phyloP scores from a whole-genome alignment of 2,888 invertebrate species.

The Ctenicera cuprea region DNA sequence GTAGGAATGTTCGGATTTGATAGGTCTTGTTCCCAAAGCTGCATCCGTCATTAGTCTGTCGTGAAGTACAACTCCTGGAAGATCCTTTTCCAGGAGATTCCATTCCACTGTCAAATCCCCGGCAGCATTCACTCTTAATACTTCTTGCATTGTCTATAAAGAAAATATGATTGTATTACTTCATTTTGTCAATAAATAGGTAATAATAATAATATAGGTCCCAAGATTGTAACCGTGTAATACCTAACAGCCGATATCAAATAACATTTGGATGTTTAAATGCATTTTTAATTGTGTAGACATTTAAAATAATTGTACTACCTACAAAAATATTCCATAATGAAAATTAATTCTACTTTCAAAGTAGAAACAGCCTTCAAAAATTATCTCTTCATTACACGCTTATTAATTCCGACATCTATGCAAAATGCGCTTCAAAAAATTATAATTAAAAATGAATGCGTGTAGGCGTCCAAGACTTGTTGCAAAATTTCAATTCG shows the following conservation, averaged over 20 bases:
- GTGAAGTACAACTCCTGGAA: conserved; percentile 85
- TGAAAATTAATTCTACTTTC: background rate
- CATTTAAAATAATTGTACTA: no score
- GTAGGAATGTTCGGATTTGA: conserved; percentile 96
- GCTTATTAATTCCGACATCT: conserved; percentile 23
- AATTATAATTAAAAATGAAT: conserved; percentile 17
- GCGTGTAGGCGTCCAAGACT: conserved; percentile 7
- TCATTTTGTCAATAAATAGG: background rate
- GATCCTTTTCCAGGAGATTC: conserved; percentile 80
- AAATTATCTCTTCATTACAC: conserved; percentile 37
- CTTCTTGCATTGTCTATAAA: conserved; percentile 68
- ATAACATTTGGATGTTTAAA: no score
- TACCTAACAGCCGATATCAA: no score
- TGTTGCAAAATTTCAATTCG: background rate
- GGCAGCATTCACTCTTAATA: conserved; percentile 68
- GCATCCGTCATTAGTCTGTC: conserved; percentile 94
- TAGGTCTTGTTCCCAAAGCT: conserved; percentile 86
- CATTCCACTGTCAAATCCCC: conserved; percentile 83
- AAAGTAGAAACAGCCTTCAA: conserved; percentile 1
- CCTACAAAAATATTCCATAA: background rate
- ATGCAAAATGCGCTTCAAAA: conserved; percentile 29
- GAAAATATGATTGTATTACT: background rate
- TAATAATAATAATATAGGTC: no score
- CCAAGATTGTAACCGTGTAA: no score
- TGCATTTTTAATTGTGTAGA: no score